These are phyloP conservation scores for Merops nubicus DNA, from an alignment of 2,113 vertebrate genomes.

Conservation along the genomic window DNA sequence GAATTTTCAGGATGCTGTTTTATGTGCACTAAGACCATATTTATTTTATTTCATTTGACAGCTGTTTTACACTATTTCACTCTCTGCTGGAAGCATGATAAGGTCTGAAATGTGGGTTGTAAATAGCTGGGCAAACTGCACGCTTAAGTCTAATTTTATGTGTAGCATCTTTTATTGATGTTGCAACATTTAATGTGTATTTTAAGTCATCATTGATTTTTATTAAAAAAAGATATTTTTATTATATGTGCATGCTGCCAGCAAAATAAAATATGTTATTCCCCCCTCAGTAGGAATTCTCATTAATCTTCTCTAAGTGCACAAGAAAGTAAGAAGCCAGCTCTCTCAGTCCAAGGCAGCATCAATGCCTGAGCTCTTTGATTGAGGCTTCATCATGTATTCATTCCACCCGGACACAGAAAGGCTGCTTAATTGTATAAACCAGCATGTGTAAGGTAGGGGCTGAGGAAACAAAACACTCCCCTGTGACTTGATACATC, in stretches of 20 bases:
- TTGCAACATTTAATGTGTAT: constrained; percentile 61
- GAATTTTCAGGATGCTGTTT: not conserved
- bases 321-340: not conserved
- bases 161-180: constrained; percentile 70
- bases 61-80: constrained; percentile 68
- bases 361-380: not conserved
- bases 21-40: constrained; percentile 35
- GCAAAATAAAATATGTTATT: constrained; percentile 60
- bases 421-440: not conserved
- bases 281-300: not conserved
- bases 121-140: constrained; percentile 51
- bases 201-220: constrained; percentile 76
- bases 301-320: constrained; percentile 32
- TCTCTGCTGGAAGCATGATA: constrained; percentile 58
- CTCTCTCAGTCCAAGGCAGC: not conserved
- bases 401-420: not conserved
- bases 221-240: constrained; percentile 73
- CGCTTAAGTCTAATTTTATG: constrained; percentile 68
- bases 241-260: constrained; percentile 49
- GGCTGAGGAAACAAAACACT: not conserved
- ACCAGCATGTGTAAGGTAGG: not conserved
- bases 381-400: not conserved
- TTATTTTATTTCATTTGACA: constrained; percentile 71
- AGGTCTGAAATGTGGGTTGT: constrained; percentile 51
- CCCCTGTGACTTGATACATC: not conserved